phyloP scores from a whole-genome alignment of 2,113 vertebrate species.

The Monarcha castaneiventris region DNA sequence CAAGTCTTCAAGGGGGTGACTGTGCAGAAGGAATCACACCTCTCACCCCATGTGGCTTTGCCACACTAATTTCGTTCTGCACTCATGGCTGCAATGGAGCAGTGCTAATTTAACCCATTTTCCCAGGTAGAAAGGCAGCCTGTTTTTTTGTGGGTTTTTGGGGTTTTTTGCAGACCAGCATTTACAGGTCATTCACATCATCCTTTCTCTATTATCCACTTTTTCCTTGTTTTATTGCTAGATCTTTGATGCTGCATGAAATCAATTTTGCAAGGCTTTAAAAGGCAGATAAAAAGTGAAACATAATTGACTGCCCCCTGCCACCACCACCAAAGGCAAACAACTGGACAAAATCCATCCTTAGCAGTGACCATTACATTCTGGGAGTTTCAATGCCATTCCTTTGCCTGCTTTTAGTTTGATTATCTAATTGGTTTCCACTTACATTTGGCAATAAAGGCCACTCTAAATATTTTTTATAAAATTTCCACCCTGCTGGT shows the following conservation, averaged over 20 bases:
- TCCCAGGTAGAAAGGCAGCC: background rate
- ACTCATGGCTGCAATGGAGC: background rate
- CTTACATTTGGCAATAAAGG: conserved; percentile 28
- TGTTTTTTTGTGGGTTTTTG: fast-evolving
- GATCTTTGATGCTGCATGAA: background rate
- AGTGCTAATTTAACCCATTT: background rate
- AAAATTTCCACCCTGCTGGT: background rate
- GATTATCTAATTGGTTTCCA: conserved; percentile 29
- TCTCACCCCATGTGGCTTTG: background rate
- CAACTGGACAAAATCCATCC: background rate
- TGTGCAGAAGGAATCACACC: background rate
- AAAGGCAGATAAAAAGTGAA: conserved; percentile 38
- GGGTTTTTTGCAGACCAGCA: background rate
- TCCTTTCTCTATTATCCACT: background rate
- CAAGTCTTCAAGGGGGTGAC: background rate
- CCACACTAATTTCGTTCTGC: background rate
- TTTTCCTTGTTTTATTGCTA: background rate
- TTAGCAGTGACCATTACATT: background rate
- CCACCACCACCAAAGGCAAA: background rate
- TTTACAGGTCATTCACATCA: background rate
- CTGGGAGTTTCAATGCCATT: background rate
- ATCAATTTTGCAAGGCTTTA: conserved; percentile 35
- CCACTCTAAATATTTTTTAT: conserved; percentile 32
- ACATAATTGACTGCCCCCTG: background rate
- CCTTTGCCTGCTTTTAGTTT: background rate